Conservation (phyloP, 2,797 vertebrate species). For the Varecia variegata region DNA sequence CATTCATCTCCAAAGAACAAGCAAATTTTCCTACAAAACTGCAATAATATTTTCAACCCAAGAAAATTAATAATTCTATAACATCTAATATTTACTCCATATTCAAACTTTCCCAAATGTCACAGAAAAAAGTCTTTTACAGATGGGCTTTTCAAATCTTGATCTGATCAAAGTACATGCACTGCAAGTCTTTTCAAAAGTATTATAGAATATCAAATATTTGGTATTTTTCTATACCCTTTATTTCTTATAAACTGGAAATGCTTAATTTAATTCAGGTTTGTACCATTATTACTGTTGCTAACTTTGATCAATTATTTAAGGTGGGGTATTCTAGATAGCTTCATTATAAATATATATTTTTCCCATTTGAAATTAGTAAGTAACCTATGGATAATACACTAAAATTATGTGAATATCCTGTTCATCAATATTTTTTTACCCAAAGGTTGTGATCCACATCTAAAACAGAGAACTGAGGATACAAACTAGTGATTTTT, state of each 20-base stretch:
- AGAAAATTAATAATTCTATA: background rate
- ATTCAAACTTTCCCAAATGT: conserved; percentile 19
- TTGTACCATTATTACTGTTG: background rate
- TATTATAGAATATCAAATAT: background rate
- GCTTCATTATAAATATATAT: background rate
- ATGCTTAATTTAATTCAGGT: background rate
- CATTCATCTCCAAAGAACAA: background rate
- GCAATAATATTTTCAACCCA: background rate
- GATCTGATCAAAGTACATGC: background rate
- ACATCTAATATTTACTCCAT: background rate
- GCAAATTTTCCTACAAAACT: background rate
- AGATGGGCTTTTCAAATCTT: background rate
- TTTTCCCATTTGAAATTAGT: conserved; percentile 24
- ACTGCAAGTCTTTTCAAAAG: background rate
- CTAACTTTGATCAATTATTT: conserved; percentile 11
- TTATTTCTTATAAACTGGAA: background rate
- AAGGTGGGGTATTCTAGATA: background rate
- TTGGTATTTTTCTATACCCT: conserved; percentile 1
- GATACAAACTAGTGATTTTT: background rate
- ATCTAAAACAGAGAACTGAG: background rate
- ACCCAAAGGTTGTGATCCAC: background rate
- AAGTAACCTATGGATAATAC: background rate
- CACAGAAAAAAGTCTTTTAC: background rate
- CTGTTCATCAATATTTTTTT: background rate
- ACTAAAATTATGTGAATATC: background rate